Base-by-base conservation (phyloP, 2,797 vertebrate genomes). In the Chloroceryle inda region DNA sequence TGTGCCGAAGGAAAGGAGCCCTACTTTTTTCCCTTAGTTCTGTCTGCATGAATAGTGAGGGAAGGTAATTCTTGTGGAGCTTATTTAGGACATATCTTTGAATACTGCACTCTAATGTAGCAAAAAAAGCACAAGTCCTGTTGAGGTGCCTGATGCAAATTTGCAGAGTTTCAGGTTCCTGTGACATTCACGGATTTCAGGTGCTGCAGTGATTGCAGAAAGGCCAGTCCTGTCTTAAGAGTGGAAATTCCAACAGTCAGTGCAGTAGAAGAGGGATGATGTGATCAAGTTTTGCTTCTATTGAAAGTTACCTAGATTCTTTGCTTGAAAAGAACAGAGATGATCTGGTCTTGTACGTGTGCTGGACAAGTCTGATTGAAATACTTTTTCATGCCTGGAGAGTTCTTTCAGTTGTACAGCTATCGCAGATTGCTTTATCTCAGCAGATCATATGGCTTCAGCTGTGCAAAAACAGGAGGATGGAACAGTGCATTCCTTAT, bases 391-490 rank as follows among this genome's bases (percentile, higher is more conserved):
- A 23, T 74, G 24, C 53, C 31, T 82, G 47, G 71, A 82, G 33
- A 49, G 33, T 58, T 15, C 50, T 85, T 59, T 88, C n/a, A 37
- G 20, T 59, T 62, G 6, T 9, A 56, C 4, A 7, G 9, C 4
- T 76, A 59, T 53, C 37, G 87, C 61, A 56, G 38, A 20, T 50
- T 80, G 26, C 61, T 89, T 79, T 66, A 4, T 55, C 4, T 0
- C 3, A 85, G 55, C 21, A 69, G 31, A 73, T 13, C 0, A 0
- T 76, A 26, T 0, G 1, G 13, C 11, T 85, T 85, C 56, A 85
- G 8, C 33, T 71, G 14, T 72, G 71, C 31, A 49, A n/a, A 24
- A 64, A 55, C 76, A 69, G 19, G 37, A 64, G 13, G 18, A 24
- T 45, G 59, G 61, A 79, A 26, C 0, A 2, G 37, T 5, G 3